Conservation (phyloP, 2,888 invertebrate species). For the Epicampocera succincta region DNA sequence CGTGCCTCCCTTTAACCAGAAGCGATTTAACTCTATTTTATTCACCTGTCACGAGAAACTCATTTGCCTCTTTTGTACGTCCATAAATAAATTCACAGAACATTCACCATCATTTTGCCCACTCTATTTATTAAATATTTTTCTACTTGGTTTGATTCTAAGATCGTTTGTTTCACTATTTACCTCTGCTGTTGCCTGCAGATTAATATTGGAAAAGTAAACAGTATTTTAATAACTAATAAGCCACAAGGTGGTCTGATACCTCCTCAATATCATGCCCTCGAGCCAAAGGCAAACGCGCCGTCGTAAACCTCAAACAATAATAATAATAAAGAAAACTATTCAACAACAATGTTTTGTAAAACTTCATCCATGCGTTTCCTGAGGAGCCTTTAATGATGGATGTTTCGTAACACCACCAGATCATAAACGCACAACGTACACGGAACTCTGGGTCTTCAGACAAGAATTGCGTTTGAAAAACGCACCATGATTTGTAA, state of each 20-base stretch:
- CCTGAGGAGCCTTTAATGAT: conserved; percentile 10
- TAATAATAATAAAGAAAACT: neutral
- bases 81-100: neutral
- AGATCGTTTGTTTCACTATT: neutral
- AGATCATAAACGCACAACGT: conserved; percentile 29
- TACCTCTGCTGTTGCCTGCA: neutral
- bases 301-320: conserved; percentile 31
- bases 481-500: conserved; percentile 49
- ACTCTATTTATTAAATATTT: conserved; percentile 27
- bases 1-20: no score
- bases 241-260: conserved; percentile 66
- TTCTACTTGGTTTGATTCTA: conserved; percentile 50
- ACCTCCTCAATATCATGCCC: conserved; percentile 65
- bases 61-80: no score
- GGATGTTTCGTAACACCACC: conserved; percentile 39
- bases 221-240: conserved; percentile 48
- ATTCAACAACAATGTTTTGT: neutral
- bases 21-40: no score
- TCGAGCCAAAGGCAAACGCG: conserved; percentile 52
- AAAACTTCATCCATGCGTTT: conserved; percentile 45
- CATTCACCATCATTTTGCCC: neutral
- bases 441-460: neutral
- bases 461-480: conserved; percentile 21
- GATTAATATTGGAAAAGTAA: conserved; percentile 1
- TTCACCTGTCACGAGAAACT: no score